Evolutionary conservation across 2,888 invertebrate genomes (phyloP).

Genomic region (Drosophila kambysellisi): DNA sequence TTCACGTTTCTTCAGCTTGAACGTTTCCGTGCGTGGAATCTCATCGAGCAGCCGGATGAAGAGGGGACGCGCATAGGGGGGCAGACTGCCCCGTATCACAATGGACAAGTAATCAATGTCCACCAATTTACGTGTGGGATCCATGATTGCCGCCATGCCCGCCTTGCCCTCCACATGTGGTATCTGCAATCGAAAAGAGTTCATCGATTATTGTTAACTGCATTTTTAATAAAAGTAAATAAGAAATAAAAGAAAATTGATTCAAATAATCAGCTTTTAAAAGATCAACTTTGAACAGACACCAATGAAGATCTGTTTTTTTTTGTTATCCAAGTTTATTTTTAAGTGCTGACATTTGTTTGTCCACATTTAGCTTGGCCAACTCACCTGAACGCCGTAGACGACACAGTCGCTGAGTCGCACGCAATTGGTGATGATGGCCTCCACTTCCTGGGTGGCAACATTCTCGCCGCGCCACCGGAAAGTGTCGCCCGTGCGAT

Average conservation of each 20-base stretch:
- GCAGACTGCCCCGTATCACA: slow-evolving; percentile 90
- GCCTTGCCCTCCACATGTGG: slow-evolving; percentile 93
- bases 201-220: background rate
- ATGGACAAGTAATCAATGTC: slow-evolving; percentile 87
- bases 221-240: background rate
- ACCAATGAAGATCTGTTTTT: background rate
- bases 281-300: no score
- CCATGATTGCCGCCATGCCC: slow-evolving; percentile 96
- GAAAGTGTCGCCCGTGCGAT: slow-evolving; percentile 94
- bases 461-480: slow-evolving; percentile 99
- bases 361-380: background rate
- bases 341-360: slow-evolving; percentile 9
- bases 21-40: slow-evolving; percentile 94
- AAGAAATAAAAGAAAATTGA: rapidly evolving
- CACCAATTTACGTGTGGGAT: slow-evolving; percentile 87
- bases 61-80: slow-evolving; percentile 94
- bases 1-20: slow-evolving; percentile 95
- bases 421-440: slow-evolving; percentile 91
- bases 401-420: slow-evolving; percentile 92
- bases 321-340: background rate
- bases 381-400: slow-evolving; percentile 95
- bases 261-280: background rate
- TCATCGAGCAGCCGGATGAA: slow-evolving; percentile 92
- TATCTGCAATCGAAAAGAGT: slow-evolving; percentile 86
- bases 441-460: slow-evolving; percentile 97